Evolutionary conservation across 2,113 vertebrate species (phyloP).

Genomic region (Piprites chloris): DNA sequence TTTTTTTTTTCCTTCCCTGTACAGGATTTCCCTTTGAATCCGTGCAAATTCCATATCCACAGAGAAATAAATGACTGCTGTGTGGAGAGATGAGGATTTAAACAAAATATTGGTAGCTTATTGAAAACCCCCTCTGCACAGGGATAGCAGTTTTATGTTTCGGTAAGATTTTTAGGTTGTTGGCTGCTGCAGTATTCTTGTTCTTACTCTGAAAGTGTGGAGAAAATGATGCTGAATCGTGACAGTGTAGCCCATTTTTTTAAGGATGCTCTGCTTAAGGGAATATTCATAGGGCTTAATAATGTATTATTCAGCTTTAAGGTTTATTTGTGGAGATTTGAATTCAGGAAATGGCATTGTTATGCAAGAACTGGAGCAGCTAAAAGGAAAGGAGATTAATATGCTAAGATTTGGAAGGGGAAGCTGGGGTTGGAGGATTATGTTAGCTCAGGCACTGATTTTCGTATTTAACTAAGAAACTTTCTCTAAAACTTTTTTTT

Average conservation of each 20-base stretch:
- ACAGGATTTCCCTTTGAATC: not conserved
- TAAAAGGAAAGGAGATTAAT: constrained; percentile 48
- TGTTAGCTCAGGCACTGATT: not conserved
- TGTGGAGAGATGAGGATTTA: not conserved
- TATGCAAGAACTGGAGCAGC: constrained; percentile 33
- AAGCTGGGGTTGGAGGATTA: not conserved
- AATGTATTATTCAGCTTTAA: constrained; percentile 41
- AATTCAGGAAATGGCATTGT: constrained; percentile 47
- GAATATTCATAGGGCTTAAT: constrained; percentile 11
- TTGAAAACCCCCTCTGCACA: not conserved
- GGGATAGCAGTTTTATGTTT: not conserved
- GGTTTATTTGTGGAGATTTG: constrained; percentile 43
- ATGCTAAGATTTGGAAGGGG: not conserved
- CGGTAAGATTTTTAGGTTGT: not conserved
- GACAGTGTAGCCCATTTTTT: not conserved
- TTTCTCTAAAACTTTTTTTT: not conserved
- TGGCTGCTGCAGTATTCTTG: not conserved
- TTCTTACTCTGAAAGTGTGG: not conserved
- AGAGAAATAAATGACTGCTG: not conserved
- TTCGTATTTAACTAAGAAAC: not conserved
- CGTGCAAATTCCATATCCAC: not conserved
- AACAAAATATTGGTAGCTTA: not conserved
- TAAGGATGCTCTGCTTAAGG: constrained; percentile 4
- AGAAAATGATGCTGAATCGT: not conserved
- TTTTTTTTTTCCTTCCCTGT: not conserved